A percentile compares a stretch with the other conserved stretches of the same genome.
These are phyloP conservation scores for Drosophila neocordata DNA, from an alignment of 1,140 invertebrate species.

Conservation along the genomic window DNA sequence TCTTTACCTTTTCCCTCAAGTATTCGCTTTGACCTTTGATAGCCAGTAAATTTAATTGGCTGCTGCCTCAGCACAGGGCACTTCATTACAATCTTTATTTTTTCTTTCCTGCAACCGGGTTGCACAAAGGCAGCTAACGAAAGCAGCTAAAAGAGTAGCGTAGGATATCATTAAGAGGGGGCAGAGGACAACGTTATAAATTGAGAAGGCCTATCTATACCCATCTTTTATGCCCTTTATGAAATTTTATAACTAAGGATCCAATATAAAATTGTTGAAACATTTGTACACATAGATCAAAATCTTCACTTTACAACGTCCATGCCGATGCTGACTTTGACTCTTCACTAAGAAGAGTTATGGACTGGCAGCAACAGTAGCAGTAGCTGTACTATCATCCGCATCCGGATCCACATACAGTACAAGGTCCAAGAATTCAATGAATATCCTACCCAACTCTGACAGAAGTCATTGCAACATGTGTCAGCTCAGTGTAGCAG, in stretches of 20 bases:
- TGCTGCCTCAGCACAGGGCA: conserved; percentile 38
- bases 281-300: too few relatives aligned
- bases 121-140: conserved; percentile 50
- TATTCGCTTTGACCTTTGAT: conserved; percentile 39
- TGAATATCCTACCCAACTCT: conserved; percentile 4
- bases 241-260: too few relatives aligned
- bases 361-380: neutral
- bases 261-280: too few relatives aligned
- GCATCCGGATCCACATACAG: neutral
- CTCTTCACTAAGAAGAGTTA: conserved; percentile 20
- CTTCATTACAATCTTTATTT: conserved; percentile 49
- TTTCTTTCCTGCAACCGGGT: conserved; percentile 5
- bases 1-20: conserved; percentile 25
- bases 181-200: too few relatives aligned
- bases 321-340: conserved; percentile 35
- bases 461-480: conserved; percentile 56
- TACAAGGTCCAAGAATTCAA: conserved; percentile 1
- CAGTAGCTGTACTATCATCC: neutral
- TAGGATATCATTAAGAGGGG: too few relatives aligned
- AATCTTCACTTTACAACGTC: too few relatives aligned
- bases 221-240: too few relatives aligned
- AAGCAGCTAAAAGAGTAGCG: conserved; percentile 29
- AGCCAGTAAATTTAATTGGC: conserved; percentile 59
- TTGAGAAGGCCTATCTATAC: too few relatives aligned
- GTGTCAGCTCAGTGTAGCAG: conserved; percentile 53